Evolutionary conservation across 2,888 invertebrate species (phyloP), one percentile per base, ranked within the genome.

Genomic region (Caradrina kadenii): DNA sequence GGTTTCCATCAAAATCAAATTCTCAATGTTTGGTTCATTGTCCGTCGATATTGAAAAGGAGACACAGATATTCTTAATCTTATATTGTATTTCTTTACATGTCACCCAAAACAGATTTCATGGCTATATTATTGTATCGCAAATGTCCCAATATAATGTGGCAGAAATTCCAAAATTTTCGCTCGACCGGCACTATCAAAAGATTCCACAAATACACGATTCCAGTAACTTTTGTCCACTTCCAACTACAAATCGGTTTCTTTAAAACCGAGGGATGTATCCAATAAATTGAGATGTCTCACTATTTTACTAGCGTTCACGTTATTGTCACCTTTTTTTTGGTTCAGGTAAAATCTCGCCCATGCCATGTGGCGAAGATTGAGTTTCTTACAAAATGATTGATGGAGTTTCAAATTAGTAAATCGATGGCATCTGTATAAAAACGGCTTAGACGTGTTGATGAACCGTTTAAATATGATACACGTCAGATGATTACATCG

Each of bases 201-300:
- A 88, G 88, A 84, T 71, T 76, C 80, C 39, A 68, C 69, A 69
- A 22, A 63, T 66, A 63, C 63, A 64, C 35, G 54, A 65, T 80
- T 80, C 75, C 62, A 50, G 68, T 80, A 81, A 81, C 82, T 75
- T 80, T 83, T 83, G 83, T 83, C 72, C 79, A 69, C 50, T 77
- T 77, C 73, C 59, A 76, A 82, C 76, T 84, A 84, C 84, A 84
- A 84, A 85, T 85, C 78, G 88, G 86, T 86, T 80, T 79, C 80
- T 85, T 84, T 82, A 79, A 83, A 81, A 73, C 67, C 80, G 81
- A 75, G 79, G 81, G 84, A 70, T 84, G 84, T 78, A 90, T 87
- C 89, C 88, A 90, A 92, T 94, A 94, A 94, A 95, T 94, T 93
- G 93, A 96, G 94, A 94, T 89, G 91, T 95, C 92, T 88, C 88